Conservation (phyloP, 2,113 vertebrate genomes). For the Ploceus nigricollis region DNA sequence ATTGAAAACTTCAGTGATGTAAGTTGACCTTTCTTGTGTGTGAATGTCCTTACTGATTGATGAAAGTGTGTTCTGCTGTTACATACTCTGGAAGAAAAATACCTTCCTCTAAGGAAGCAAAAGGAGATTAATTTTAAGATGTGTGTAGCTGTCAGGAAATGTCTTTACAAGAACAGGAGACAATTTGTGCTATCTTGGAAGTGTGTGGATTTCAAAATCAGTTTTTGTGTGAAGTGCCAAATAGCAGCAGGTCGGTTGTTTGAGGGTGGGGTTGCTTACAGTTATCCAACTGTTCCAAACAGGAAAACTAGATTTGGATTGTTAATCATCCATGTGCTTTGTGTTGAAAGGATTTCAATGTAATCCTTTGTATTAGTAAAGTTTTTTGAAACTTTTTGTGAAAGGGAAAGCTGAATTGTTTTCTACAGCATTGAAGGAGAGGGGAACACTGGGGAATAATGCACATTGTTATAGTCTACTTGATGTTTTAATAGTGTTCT, state of each 20-base stretch:
- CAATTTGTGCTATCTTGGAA: background rate
- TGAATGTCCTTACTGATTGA: background rate
- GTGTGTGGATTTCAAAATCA: background rate
- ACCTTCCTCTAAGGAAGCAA: background rate
- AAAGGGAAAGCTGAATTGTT: background rate
- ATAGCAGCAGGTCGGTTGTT: background rate
- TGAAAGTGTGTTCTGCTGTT: background rate
- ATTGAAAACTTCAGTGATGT: slow-evolving; percentile 68
- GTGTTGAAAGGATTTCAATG: background rate
- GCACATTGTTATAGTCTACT: background rate
- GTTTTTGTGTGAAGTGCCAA: background rate
- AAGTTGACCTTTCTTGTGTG: slow-evolving; percentile 30
- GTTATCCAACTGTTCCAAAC: background rate
- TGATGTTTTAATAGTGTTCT: background rate
- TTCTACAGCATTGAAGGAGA: background rate
- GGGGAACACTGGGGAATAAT: background rate
- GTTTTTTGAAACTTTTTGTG: background rate
- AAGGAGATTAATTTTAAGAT: background rate
- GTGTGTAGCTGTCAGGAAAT: background rate
- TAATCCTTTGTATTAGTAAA: background rate
- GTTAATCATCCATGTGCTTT: background rate
- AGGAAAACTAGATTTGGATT: background rate
- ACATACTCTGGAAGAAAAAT: background rate
- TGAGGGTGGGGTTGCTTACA: background rate
- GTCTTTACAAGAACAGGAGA: background rate